Conservation (phyloP, 2,113 vertebrate genomes). For the Passer montanus region DNA sequence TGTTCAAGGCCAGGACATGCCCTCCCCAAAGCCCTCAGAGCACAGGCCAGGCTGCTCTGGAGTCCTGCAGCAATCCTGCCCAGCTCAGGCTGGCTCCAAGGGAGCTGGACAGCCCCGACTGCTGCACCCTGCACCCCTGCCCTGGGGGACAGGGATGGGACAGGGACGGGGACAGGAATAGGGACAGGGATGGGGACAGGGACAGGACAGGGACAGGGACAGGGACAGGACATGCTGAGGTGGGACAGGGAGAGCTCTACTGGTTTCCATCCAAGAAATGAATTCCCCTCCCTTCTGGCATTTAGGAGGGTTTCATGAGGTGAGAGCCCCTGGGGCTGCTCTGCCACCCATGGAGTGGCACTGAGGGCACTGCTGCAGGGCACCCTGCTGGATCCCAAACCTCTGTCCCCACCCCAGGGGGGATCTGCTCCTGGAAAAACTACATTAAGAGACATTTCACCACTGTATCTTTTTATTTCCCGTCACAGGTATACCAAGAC, state of each 20-base stretch:
- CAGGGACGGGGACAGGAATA: background rate
- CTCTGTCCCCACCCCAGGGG: background rate
- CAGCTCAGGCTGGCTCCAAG: background rate
- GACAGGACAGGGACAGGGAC: background rate
- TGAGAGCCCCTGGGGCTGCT: no score
- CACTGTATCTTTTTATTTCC: background rate
- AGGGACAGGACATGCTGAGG: background rate
- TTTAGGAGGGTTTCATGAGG: rapidly evolving
- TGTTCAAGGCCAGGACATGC: background rate
- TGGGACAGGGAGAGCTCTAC: no score
- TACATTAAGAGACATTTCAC: background rate
- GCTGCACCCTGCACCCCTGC: background rate
- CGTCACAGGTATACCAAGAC: background rate
- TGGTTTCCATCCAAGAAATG: background rate
- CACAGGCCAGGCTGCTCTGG: rapidly evolving
- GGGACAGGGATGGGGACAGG: background rate
- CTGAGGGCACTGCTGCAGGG: background rate
- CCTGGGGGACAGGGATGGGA: background rate
- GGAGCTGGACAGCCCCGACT: background rate
- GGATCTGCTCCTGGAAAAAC: background rate
- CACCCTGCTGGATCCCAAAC: background rate
- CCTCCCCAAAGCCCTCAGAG: background rate
- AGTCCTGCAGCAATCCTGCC: no score
- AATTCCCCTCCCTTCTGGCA: background rate
- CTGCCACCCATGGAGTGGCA: rapidly evolving